Evolutionary conservation across 2,113 vertebrate species (phyloP).

Genomic region (Sciurus niger): DNA sequence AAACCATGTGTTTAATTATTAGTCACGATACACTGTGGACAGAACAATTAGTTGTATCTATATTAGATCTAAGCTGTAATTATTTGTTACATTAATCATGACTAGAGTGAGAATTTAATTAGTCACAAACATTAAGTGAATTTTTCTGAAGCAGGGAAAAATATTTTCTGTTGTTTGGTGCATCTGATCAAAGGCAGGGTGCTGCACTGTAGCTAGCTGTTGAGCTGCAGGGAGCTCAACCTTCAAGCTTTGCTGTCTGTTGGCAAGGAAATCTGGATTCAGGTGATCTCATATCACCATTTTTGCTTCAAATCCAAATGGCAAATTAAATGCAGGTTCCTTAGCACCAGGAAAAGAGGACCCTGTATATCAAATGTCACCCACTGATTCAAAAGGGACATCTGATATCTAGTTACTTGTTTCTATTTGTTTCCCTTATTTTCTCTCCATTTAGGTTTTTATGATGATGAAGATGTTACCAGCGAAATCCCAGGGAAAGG

Average conservation of each 20-base stretch:
- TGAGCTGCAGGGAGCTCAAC: not conserved
- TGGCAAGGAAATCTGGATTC: not conserved
- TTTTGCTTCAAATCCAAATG: not conserved
- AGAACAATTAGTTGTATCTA: constrained; percentile 92
- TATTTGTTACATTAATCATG: constrained; percentile 92
- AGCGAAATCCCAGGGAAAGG: not conserved
- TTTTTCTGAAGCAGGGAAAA: constrained; percentile 56
- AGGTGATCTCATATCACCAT: not conserved
- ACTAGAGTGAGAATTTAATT: constrained; percentile 91
- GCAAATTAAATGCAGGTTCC: not conserved
- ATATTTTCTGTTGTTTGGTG: constrained; percentile 73
- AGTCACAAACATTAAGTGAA: constrained; percentile 84
- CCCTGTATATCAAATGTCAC: not conserved
- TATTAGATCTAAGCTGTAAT: constrained; percentile 92
- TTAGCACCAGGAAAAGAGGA: not conserved
- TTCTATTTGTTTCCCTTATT: not conserved
- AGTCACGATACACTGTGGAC: constrained; percentile 87
- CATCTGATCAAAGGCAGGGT: constrained; percentile 16
- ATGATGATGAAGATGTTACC: not conserved
- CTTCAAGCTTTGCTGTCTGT: not conserved
- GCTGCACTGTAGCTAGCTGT: not conserved
- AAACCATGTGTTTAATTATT: constrained; percentile 88
- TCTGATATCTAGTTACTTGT: not conserved
- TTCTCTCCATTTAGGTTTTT: not conserved
- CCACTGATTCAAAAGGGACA: not conserved